These are phyloP conservation scores for Grammomys surdaster DNA, from an alignment of 2,113 vertebrate species.

Conservation along the genomic window DNA sequence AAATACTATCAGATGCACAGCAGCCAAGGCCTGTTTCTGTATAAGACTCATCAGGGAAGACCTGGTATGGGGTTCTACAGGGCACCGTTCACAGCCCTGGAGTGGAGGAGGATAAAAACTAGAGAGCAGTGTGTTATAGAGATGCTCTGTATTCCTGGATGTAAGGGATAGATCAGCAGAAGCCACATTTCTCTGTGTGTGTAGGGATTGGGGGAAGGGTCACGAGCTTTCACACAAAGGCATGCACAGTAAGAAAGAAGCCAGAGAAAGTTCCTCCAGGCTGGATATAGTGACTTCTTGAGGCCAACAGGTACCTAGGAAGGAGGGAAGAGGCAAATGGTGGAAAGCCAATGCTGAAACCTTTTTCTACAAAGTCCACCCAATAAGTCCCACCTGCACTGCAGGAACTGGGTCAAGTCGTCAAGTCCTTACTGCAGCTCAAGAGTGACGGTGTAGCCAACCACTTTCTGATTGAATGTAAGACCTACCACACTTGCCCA, in stretches of 20 bases:
- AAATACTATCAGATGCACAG: not conserved
- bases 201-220: not conserved
- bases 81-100: rapidly evolving
- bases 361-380: not conserved
- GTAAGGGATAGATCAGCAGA: rapidly evolving
- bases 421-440: rapidly evolving
- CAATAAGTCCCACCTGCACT: rapidly evolving
- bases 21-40: rapidly evolving
- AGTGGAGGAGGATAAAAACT: no score
- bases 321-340: not conserved
- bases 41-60: rapidly evolving
- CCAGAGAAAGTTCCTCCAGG: not conserved
- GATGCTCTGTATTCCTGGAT: not conserved
- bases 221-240: not conserved
- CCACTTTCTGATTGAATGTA: not conserved
- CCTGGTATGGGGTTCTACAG: not conserved
- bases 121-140: not conserved
- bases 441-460: not conserved
- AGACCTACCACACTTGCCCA: not conserved
- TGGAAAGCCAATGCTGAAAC: rapidly evolving
- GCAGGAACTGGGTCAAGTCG: rapidly evolving
- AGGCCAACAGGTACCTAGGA: no score
- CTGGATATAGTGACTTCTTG: rapidly evolving
- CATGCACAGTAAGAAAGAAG: not conserved
- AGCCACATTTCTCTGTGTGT: not conserved